These are phyloP conservation scores for Blastomussa wellsi DNA, from an alignment of 92 coral and sea anemone species.

Conservation along the genomic window DNA sequence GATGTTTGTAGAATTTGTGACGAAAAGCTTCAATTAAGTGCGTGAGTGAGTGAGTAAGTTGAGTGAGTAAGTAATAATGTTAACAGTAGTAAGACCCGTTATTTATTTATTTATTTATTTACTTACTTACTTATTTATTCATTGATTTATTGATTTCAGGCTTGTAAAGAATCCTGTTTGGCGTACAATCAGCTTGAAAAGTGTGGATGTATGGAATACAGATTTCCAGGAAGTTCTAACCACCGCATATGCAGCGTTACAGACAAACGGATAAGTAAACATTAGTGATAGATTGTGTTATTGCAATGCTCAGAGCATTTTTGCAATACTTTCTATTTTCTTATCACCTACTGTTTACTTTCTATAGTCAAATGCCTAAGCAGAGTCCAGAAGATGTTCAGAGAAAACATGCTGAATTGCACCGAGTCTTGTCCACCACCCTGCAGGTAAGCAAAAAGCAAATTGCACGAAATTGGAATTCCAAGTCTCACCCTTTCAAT, in stretches of 20 bases:
- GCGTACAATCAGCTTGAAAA: constrained; percentile 62
- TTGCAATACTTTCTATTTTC: neutral
- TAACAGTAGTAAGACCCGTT: no score
- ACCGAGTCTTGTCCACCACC: constrained; percentile 75
- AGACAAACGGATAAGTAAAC: constrained; percentile 19
- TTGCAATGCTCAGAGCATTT: neutral
- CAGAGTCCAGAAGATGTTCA: constrained; percentile 59
- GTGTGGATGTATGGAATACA: constrained; percentile 70
- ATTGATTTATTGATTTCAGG: constrained; percentile 36
- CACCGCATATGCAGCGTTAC: constrained; percentile 8
- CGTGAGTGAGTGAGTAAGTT: no score
- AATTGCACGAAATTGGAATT: neutral
- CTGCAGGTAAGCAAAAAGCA: constrained; percentile 56
- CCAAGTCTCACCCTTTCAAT: neutral
- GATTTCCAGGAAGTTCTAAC: constrained; percentile 25
- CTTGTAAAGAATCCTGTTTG: constrained; percentile 79
- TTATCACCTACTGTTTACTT: neutral
- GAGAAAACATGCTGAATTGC: constrained; percentile 72
- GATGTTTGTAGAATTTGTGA: no score
- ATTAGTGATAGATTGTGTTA: no score
- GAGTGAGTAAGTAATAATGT: no score
- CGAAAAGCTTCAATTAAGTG: no score
- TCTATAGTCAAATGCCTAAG: constrained; percentile 62
- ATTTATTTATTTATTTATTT: no score
- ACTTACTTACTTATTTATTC: no score